Evolutionary conservation across 2,113 vertebrate genomes (phyloP), one percentile per base, ranked within the genome.

Genomic region (Bathybates hornii): DNA sequence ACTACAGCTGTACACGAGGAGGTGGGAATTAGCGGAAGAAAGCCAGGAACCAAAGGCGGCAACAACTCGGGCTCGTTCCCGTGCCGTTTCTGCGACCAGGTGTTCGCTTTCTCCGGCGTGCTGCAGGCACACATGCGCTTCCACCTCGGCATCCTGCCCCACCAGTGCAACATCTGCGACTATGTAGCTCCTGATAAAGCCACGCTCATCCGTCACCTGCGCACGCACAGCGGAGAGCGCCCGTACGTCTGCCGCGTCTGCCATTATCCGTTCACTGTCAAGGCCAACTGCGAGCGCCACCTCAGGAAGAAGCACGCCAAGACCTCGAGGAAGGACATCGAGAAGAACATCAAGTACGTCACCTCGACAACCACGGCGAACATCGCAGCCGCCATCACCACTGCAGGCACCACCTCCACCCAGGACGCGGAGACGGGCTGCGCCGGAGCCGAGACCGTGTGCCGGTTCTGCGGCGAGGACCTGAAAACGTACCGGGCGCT

Each of bases 211-310:
- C 97, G 99, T 3, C 99, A 99, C 95, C 94, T 99, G 93, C 97
- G 98, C 41, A 99, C 98, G 0, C 99, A 99, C 96, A 99, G 99
- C 0, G 98, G 98, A 2, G 98, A 99, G 94, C 96, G 99, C 80
- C 99, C 98, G 1, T 99, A 99, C 57, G 97, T 99, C 84, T 99
- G 99, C 93, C 97, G 98, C n/a, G 97, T 99, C 92, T 99, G 99
- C 94, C 98, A 98, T 91, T 99, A 99, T 89, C 98, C 98, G 0
- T 99, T 99, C 96, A 99, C 98, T 0, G 98, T 99, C 91, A 99
- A 99, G 91, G 99, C 98, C 91, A 99, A 99, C 94, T 99, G 99
- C 0, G 99, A 99, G 96, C 97, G 99, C 86, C 99, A 99, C 94
- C 96, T 99, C 88, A 96, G 98, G 50, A 99, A 99, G 95, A 99